Evolutionary conservation across 2,113 vertebrate species (phyloP).

Genomic region (Bungarus multicinctus): DNA sequence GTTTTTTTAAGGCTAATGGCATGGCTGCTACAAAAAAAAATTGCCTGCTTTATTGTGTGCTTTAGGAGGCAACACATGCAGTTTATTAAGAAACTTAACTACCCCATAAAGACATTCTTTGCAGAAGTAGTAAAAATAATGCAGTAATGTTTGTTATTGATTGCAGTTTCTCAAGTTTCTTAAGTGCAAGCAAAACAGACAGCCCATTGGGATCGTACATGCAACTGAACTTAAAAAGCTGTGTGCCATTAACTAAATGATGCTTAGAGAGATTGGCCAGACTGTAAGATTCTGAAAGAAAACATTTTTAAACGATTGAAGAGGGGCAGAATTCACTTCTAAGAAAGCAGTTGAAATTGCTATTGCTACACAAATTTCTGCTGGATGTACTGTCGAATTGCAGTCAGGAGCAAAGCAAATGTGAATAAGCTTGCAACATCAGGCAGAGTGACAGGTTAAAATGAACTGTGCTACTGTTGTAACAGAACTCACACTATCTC

Average conservation of each 20-base stretch:
- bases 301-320: not conserved
- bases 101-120: not conserved
- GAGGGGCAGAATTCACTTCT: not conserved
- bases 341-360: not conserved
- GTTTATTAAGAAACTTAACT: not conserved
- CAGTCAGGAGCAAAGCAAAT: not conserved
- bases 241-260: not conserved
- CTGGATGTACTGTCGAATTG: not conserved
- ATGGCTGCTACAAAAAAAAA: not conserved
- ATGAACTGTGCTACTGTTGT: not conserved
- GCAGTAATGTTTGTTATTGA: not conserved
- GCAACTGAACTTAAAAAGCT: not conserved
- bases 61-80: not conserved
- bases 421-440: not conserved
- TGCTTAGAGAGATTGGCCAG: not conserved
- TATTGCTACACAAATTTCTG: not conserved
- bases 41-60: not conserved
- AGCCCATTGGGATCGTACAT: not conserved
- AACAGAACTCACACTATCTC: not conserved
- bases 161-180: not conserved
- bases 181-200: not conserved
- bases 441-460: not conserved
- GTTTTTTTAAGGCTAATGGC: not conserved
- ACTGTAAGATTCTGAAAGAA: not conserved
- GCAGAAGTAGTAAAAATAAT: not conserved